Evolutionary conservation across 2,888 invertebrate genomes (phyloP).

Genomic region (Dinocampus coccinellae): DNA sequence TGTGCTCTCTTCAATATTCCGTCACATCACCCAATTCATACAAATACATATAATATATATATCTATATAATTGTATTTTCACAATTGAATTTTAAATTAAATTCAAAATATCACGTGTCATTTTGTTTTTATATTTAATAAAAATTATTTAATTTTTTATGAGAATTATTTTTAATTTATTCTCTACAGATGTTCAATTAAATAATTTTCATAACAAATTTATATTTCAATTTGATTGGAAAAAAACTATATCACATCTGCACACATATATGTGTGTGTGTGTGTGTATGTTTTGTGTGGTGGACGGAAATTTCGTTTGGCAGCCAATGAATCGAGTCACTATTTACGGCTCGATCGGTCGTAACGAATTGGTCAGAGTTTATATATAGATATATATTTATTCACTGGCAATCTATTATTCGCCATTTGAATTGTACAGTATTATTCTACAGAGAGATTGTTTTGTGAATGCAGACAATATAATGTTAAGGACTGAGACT

Average conservation of each 20-base stretch:
- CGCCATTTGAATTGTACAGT: not conserved
- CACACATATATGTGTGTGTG: no score
- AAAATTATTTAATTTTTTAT: no score
- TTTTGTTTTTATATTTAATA: no score
- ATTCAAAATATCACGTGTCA: not conserved
- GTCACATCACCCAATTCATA: constrained; percentile 26
- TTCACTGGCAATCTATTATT: constrained; percentile 27
- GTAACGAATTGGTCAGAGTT: constrained; percentile 33
- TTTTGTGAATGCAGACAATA: not conserved
- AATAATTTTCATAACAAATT: no score
- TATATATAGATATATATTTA: not conserved
- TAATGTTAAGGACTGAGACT: not conserved
- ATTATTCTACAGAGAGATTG: not conserved
- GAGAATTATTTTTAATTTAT: no score
- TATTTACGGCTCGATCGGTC: constrained; percentile 35
- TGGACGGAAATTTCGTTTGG: constrained; percentile 31
- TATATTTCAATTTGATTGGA: not conserved
- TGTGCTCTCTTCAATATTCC: constrained; percentile 35
- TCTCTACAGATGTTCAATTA: no score
- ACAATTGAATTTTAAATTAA: not conserved
- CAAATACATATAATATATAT: not conserved
- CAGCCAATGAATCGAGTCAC: constrained; percentile 32
- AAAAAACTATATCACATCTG: constrained; percentile 9
- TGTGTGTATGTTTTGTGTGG: no score
- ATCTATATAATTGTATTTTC: not conserved